Evolutionary conservation across 37 sponge, comb jelly and placozoan species (phyloP).

Genomic region (Spongilla lacustris): DNA sequence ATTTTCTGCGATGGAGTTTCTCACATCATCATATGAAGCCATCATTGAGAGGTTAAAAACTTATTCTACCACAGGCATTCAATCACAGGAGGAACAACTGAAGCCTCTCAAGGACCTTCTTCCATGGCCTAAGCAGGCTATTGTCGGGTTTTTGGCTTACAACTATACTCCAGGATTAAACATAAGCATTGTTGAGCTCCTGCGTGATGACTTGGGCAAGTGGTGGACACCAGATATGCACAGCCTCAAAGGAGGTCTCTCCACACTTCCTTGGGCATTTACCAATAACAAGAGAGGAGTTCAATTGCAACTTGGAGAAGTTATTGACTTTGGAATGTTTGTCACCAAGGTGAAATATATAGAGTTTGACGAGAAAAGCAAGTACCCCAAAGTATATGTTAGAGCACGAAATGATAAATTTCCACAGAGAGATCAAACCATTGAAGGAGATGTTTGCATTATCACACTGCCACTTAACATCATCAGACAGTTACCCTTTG

Average conservation of each 20-base stretch:
- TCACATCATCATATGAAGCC: neutral
- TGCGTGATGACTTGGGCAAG: constrained; percentile 46
- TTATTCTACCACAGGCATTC: no score
- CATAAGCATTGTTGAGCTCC: constrained; percentile 11
- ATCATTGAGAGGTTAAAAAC: neutral
- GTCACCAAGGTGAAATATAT: constrained; percentile 23
- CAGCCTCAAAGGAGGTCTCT: constrained; percentile 20
- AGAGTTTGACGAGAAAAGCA: neutral
- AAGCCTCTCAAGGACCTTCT: constrained; percentile 20
- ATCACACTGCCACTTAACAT: constrained; percentile 44
- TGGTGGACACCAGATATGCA: constrained; percentile 41
- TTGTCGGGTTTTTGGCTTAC: constrained; percentile 14
- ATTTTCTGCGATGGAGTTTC: constrained; percentile 25
- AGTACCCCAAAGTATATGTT: neutral
- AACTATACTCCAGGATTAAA: constrained; percentile 19
- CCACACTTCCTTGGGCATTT: constrained; percentile 30
- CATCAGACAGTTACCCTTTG: constrained; percentile 32
- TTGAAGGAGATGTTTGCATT: constrained; percentile 12
- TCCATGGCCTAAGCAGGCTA: constrained; percentile 53
- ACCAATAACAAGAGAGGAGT: neutral
- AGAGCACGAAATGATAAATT: constrained; percentile 13
- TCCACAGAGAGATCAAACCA: neutral
- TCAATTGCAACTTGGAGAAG: neutral
- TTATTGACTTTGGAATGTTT: constrained; percentile 17
- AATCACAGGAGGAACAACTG: neutral